A percentile compares a stretch with the other conserved stretches of the same genome.
These are phyloP conservation scores for Zygaena filipendulae DNA, from an alignment of 2,888 invertebrate species.

Conservation along the genomic window DNA sequence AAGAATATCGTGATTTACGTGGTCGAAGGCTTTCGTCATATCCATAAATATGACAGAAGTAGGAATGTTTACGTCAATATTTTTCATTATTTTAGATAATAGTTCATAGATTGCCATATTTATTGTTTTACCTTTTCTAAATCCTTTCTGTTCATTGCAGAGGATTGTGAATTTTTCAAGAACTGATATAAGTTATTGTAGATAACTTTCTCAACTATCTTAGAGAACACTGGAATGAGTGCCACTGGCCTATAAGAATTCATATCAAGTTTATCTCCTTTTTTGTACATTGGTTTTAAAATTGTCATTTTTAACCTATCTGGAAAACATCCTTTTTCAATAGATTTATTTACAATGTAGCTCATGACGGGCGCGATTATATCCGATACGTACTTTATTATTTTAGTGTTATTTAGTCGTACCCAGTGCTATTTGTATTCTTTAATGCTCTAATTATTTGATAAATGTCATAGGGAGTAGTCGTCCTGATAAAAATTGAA, in stretches of 20 bases:
- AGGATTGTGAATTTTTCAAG: background rate
- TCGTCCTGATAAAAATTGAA: conserved; percentile 5
- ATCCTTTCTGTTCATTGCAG: conserved; percentile 1
- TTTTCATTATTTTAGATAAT: no score
- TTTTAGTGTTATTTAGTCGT: conserved; percentile 3
- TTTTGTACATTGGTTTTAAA: conserved; percentile 7
- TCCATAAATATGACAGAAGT: no score
- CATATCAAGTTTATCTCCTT: no score
- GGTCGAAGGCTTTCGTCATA: no score
- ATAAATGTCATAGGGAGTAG: conserved; percentile 3
- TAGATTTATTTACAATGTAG: conserved; percentile 6
- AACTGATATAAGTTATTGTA: background rate
- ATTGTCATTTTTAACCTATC: conserved; percentile 5
- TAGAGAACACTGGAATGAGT: conserved; percentile 3
- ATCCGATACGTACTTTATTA: background rate
- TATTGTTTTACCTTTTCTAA: no score
- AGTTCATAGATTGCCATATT: no score
- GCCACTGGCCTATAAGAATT: conserved; percentile 9
- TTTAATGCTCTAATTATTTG: conserved; percentile 4
- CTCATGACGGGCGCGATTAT: background rate
- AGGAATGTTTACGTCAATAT: no score
- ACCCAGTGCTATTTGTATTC: conserved; percentile 5
- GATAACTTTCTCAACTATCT: conserved; percentile 6
- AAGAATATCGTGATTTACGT: no score
- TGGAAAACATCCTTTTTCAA: conserved; percentile 3